Evolutionary conservation across 2,113 vertebrate species (phyloP).

Genomic region (Podarcis cretensis): DNA sequence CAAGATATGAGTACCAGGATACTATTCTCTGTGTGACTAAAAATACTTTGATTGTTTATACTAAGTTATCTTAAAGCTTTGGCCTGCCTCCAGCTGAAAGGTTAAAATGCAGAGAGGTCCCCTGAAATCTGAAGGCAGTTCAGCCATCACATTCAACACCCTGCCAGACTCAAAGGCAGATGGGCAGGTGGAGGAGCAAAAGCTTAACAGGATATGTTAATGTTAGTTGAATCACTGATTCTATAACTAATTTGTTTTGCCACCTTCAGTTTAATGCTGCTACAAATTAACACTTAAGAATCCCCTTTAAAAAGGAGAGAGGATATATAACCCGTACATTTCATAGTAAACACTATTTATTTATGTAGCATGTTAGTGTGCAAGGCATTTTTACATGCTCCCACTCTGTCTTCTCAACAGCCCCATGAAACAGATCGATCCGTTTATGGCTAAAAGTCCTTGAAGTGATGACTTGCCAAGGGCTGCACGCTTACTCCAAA

Average conservation of each 20-base stretch:
- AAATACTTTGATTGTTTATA: background rate
- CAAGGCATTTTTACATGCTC: background rate
- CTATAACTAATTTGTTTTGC: background rate
- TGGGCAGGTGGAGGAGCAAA: too few species aligned
- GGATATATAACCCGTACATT: background rate
- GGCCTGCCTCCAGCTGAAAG: too few species aligned
- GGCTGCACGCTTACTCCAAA: background rate
- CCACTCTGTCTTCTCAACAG: background rate
- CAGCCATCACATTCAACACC: too few species aligned
- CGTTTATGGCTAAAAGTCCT: background rate
- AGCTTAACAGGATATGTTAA: background rate
- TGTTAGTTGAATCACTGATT: background rate
- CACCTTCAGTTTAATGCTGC: background rate
- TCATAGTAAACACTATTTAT: constrained; percentile 1
- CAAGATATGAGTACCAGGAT: background rate
- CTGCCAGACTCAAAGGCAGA: too few species aligned
- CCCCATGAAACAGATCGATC: background rate
- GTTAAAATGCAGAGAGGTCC: too few species aligned
- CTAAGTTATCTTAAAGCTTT: background rate
- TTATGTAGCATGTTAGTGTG: background rate
- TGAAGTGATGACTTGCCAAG: background rate
- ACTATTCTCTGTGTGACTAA: background rate
- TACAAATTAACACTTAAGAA: background rate
- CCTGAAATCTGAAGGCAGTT: too few species aligned
- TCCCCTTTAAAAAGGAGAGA: background rate